These are phyloP conservation scores for Hyperoplus lanceolatus DNA, from an alignment of 2,797 vertebrate species.

Conservation along the genomic window DNA sequence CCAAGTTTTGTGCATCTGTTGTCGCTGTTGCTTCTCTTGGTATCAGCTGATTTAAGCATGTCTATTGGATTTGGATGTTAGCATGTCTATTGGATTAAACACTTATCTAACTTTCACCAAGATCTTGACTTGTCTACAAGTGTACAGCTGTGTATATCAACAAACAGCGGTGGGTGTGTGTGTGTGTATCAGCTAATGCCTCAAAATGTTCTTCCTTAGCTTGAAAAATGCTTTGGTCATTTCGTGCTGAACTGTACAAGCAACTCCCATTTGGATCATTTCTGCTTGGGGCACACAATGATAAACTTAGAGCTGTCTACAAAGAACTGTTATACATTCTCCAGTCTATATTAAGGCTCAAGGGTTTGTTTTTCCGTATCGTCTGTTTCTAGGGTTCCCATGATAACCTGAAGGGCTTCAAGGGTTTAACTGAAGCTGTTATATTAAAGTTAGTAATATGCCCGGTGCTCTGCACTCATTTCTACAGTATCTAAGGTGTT, in stretches of 20 bases:
- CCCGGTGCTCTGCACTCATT: not conserved
- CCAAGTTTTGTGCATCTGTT: not conserved
- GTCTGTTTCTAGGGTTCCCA: conserved; percentile 13
- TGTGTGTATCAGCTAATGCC: conserved; percentile 29
- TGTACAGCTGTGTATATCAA: not conserved
- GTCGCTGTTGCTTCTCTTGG: conserved; percentile 7
- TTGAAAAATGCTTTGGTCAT: conserved; percentile 1
- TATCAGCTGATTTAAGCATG: conserved; percentile 34
- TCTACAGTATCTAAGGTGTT: not conserved
- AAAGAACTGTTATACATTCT: conserved; percentile 13
- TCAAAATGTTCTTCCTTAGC: conserved; percentile 9
- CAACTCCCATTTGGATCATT: not conserved
- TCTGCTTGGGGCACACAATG: not conserved
- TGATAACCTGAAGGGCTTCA: conserved; percentile 13
- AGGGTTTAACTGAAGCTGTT: conserved; percentile 11
- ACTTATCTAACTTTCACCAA: conserved; percentile 7
- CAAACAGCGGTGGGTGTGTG: not conserved
- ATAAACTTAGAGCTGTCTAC: not conserved
- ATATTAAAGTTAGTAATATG: conserved; percentile 1
- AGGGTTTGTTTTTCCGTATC: conserved; percentile 42
- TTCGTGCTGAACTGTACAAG: conserved; percentile 12
- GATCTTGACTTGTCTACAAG: not conserved
- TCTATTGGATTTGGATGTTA: conserved; percentile 31
- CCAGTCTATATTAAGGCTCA: not conserved
- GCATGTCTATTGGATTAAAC: conserved; percentile 32